Evolutionary conservation across 2,113 vertebrate species (phyloP), one percentile per base, ranked within the genome.

Genomic region (Mobula birostris): DNA sequence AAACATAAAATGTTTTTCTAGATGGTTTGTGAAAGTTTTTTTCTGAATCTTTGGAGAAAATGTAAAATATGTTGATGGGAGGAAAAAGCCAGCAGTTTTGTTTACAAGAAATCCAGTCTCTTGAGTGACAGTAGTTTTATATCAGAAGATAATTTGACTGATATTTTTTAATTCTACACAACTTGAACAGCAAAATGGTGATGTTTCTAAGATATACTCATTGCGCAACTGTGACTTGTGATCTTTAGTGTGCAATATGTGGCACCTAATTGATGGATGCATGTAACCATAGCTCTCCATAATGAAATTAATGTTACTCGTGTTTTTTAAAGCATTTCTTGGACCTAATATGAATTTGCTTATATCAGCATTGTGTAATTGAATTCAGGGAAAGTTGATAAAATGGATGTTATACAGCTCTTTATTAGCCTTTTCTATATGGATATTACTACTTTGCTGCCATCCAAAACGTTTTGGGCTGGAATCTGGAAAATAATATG

Each of bases 21-120:
- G 91, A 93, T 76, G 90, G 91, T 93, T 74, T 29, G 21, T 93
- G 91, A 29, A 93, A 74, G 40, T 48, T 36, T 70, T 36, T 76
- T 93, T 93, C 32, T 40, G 91, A 93, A 93, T 93, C 91, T 93
- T 74, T 93, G 91, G 40, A 93, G 91, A 93, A 93, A 93, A 76
- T 93, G 40, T 93, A 74, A 93, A n/a, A 90, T 66, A 24, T 40
- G 66, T 72, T 74, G 70, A 48, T 4, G 12, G 17, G 72, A 36
- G 40, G 56, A 48, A 48, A 56, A 76, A 93, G 91, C 91, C 91
- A 56, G 36, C 70, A 76, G 70, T 93, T 93, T 72, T 93, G n/a
- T 93, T 93, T 76, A 93, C 91, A 93, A 74, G 70, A 93, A 93
- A 48, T 66, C 66, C n/a, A 17, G 61, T 19, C 29, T 87, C 83